Evolutionary conservation across 2,113 vertebrate genomes (phyloP), one percentile per base, ranked within the genome.

Genomic region (Heterotilapia buettikoferi): DNA sequence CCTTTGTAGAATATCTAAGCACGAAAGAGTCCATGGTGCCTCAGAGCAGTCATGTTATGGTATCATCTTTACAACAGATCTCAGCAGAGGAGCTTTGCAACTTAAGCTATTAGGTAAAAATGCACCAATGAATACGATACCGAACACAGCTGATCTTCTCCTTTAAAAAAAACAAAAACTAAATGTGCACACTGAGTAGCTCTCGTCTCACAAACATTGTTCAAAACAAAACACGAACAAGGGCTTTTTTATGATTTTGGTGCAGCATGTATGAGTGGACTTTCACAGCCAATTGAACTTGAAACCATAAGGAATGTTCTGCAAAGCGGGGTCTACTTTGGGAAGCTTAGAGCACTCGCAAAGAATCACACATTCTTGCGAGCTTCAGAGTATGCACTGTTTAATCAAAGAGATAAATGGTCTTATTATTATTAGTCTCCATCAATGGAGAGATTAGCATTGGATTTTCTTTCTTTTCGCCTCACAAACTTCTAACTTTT

Each of bases 201-300:
- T 89, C 38, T 66, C 80, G 4, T 38, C 53, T 26, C 13, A 5
- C 9, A 57, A 80, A 50, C 16, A 52, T 43, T 21, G 68, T 57
- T 82, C 56, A 89, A 89, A 66, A 82, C 11, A 50, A 78, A 78
- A 78, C 29, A 53, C 5, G 7, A 86, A 71, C 63, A 86, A 87
- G 80, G 40, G 80, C 43, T 57, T 84, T 47, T 79, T 63, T 33
- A 82, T 86, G 85, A 86, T 92, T 90, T 94, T 83, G 87, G 56
- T 84, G 57, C 66, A 85, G 87, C 91, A 92, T 93, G 91, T 86
- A 79, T 85, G 86, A 85, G 91, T 66, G 66, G 88, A 93, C 86
- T 63, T 94, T 94, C 88, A 95, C 94, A 94, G 91, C 91, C 93
- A 94, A 93, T 92, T 96, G 91, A 94, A 95, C 92, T 88, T 93